Evolutionary conservation across 2,888 invertebrate genomes (phyloP).

Genomic region (Protonemura montana): DNA sequence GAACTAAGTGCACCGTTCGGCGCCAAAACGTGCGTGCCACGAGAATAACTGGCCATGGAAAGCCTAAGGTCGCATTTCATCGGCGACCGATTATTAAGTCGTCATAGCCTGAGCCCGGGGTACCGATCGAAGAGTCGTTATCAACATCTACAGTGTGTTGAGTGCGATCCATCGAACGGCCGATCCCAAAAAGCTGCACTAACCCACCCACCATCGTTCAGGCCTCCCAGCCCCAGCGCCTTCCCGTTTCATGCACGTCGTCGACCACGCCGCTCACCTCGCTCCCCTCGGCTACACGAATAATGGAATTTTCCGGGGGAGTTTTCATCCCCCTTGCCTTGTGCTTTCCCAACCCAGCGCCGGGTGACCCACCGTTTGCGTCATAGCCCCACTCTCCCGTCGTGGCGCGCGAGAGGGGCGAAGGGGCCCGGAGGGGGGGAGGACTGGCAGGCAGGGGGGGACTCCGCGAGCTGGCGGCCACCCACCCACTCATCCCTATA

Average conservation of each 20-base stretch:
- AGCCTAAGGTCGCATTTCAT: too few species aligned
- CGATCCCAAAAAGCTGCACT: background rate
- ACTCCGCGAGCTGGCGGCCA: background rate
- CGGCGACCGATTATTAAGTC: too few species aligned
- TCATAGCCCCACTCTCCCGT: conserved; percentile 22
- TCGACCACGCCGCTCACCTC: conserved; percentile 42
- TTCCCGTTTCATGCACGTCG: conserved; percentile 23
- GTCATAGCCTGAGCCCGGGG: too few species aligned
- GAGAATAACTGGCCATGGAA: too few species aligned
- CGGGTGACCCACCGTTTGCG: conserved; percentile 41
- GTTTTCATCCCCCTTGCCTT: conserved; percentile 27
- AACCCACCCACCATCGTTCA: conserved; percentile 24
- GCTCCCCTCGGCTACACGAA: conserved; percentile 53
- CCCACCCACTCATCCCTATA: background rate
- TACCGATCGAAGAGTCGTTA: too few species aligned
- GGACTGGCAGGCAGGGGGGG: too few species aligned
- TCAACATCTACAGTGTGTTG: background rate
- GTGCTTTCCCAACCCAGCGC: conserved; percentile 38
- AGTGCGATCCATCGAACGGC: background rate
- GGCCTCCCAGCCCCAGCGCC: conserved; percentile 43
- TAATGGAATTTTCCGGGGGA: conserved; percentile 41
- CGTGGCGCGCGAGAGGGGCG: background rate
- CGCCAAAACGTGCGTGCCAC: too few species aligned
- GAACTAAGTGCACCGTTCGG: too few species aligned
- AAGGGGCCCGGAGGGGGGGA: background rate